Percentiles rank a stretch among this genome's conserved stretches.
Conservation (phyloP, 2,888 invertebrate species). For the Pedicia rivosa region DNA sequence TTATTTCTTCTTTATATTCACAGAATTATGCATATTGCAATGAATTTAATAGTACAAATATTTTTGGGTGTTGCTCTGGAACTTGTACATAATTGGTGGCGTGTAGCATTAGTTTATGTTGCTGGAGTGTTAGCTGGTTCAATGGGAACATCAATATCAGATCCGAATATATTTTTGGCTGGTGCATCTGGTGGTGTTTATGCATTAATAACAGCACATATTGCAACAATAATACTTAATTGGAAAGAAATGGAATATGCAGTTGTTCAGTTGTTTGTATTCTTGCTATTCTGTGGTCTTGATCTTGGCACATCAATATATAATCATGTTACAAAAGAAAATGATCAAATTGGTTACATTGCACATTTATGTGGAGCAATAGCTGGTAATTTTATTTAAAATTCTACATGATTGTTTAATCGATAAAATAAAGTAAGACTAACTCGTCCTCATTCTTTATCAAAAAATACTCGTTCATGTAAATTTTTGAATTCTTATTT, state of each 20-base stretch:
- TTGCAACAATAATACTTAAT: constrained; percentile 81
- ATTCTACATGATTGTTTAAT: no score
- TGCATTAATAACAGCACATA: constrained; percentile 82
- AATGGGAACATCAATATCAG: constrained; percentile 63
- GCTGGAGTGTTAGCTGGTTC: constrained; percentile 77
- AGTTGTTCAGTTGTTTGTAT: constrained; percentile 64
- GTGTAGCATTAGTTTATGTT: constrained; percentile 68
- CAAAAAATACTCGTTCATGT: no score
- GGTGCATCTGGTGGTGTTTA: constrained; percentile 95
- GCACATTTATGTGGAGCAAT: constrained; percentile 88
- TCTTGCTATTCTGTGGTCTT: constrained; percentile 60
- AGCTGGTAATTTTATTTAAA: no score
- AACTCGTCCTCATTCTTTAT: no score
- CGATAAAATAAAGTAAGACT: no score
- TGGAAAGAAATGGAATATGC: constrained; percentile 98
- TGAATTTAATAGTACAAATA: constrained; percentile 83
- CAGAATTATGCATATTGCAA: constrained; percentile 66
- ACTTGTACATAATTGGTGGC: constrained; percentile 93
- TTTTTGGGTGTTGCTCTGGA: constrained; percentile 88
- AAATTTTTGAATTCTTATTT: neutral
- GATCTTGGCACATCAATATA: constrained; percentile 88
- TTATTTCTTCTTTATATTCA: constrained; percentile 6
- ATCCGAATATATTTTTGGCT: constrained; percentile 65
- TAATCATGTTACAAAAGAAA: constrained; percentile 53
- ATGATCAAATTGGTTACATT: constrained; percentile 78